These are phyloP conservation scores for Doryteuthis pealeii DNA, from an alignment of 1,140 invertebrate species.

Conservation along the genomic window DNA sequence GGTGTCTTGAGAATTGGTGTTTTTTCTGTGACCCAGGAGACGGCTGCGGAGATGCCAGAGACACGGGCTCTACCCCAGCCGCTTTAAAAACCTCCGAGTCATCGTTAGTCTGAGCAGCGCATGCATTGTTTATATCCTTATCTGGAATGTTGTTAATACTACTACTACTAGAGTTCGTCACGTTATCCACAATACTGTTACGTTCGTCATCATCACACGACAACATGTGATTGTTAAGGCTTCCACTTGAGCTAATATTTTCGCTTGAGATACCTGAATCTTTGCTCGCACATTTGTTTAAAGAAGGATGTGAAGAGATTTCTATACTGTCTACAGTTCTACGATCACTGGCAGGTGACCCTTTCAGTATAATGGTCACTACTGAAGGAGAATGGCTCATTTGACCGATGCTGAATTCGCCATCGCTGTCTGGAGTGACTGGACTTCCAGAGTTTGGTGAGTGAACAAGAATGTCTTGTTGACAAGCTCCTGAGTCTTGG, in stretches of 20 bases:
- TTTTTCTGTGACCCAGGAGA: too few relatives aligned
- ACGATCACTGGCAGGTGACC: slow-evolving; percentile 1
- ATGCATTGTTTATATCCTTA: neutral
- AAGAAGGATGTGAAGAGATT: neutral
- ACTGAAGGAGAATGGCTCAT: slow-evolving; percentile 18
- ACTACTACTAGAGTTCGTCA: neutral
- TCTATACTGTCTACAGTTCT: slow-evolving; percentile 6
- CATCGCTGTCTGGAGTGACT: slow-evolving; percentile 32
- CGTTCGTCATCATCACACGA: slow-evolving; percentile 26
- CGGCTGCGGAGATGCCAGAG: too few relatives aligned
- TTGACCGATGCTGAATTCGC: slow-evolving; percentile 17
- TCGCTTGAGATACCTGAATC: slow-evolving; percentile 54
- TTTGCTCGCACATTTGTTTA: slow-evolving; percentile 51
- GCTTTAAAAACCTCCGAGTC: neutral
- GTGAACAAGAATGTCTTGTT: slow-evolving; percentile 22
- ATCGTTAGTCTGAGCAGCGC: neutral
- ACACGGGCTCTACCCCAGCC: neutral
- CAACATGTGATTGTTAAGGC: slow-evolving; percentile 13
- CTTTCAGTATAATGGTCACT: slow-evolving; percentile 8
- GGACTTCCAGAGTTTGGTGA: slow-evolving; percentile 33
- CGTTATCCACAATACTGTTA: neutral
- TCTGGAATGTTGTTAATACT: neutral
- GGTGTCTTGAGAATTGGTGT: too few relatives aligned
- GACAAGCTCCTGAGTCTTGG: neutral
- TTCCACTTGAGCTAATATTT: slow-evolving; percentile 46